Base-by-base conservation (phyloP, 2,888 invertebrate species). In the Mythimna pallens region DNA sequence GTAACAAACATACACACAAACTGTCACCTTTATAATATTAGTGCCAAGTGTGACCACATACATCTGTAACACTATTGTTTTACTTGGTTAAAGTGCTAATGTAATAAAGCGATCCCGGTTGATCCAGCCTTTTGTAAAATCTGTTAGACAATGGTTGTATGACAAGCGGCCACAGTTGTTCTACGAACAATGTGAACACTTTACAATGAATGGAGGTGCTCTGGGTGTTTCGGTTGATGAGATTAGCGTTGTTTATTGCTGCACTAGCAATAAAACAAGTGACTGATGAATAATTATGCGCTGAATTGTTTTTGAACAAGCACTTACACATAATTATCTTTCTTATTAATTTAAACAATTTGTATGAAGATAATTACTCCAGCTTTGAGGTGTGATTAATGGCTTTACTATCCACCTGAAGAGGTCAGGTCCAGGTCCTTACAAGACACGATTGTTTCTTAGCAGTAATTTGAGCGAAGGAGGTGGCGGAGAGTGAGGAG, bases 151-250 rank as follows among this genome's bases (percentile, higher is more conserved):
- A 81, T 76, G 50, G 59, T 14, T 6, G 47, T 47, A 20, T 50
- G 47, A 50, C 70, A 62, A 67, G 79, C 74, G 61, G 73, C 30
- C 78, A 78, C 72, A 58, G 78, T 77, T 40, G 72, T 50, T 22
- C 30, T 17, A 40, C 10, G 73, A 57, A 72, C 74, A 75, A 75
- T 78, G 74, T 55, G 72, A 69, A 73, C 72, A 71, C 30, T 78
- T 71, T 47, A 30, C 72, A 78, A 54, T 78, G 59, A 54, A 70
- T 50, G 77, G 17, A 4, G 54, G 6, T 17, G 70, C 50, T 76
- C 34, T 30, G 22, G 43, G 22, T 17, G 76, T 43, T 65, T 67
- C 50, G 34, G 36, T 47, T 72, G 7, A 61, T 36, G 20, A 30
- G 59, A 50, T 70, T 30, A 74, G 14, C 2, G 12, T 78, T 20